Percentiles rank a stretch among this genome's conserved stretches.
Conservation (phyloP, 2,888 invertebrate species). For the Diadromus collaris region DNA sequence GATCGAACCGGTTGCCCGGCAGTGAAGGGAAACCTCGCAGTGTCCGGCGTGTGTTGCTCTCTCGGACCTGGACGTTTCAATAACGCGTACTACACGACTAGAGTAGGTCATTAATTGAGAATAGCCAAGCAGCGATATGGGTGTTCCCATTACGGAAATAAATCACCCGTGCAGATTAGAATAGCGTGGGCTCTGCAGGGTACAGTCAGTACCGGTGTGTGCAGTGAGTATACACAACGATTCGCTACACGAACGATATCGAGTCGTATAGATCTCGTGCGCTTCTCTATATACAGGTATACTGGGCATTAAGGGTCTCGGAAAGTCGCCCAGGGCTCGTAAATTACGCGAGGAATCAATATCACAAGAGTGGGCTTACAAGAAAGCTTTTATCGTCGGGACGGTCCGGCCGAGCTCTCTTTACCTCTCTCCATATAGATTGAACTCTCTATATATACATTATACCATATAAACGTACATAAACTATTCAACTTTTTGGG, state of each 20-base stretch:
- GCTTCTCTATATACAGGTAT: neutral
- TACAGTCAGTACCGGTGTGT: neutral
- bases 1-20: slow-evolving; percentile 38
- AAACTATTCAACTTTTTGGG: slow-evolving; percentile 39
- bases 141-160: slow-evolving; percentile 60
- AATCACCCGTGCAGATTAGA: slow-evolving; percentile 62
- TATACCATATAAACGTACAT: neutral
- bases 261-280: neutral
- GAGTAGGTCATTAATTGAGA: slow-evolving; percentile 40
- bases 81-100: slow-evolving; percentile 47
- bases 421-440: neutral
- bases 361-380: slow-evolving; percentile 64
- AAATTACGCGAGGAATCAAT: slow-evolving; percentile 67
- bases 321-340: slow-evolving; percentile 56
- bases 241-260: neutral
- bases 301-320: slow-evolving; percentile 31
- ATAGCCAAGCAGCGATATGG: slow-evolving; percentile 53
- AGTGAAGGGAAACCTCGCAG: slow-evolving; percentile 7
- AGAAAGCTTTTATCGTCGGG: slow-evolving; percentile 65
- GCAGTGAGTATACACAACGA: slow-evolving; percentile 31
- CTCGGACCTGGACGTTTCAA: slow-evolving; percentile 47
- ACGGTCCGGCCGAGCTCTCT: slow-evolving; percentile 33
- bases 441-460: neutral
- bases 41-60: slow-evolving; percentile 18
- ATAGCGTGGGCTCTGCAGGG: slow-evolving; percentile 29